Evolutionary conservation across 37 sponge, comb jelly and placozoan species (phyloP), one percentile per base, ranked within the genome.

Genomic region (Diacarnus erythraeanus): DNA sequence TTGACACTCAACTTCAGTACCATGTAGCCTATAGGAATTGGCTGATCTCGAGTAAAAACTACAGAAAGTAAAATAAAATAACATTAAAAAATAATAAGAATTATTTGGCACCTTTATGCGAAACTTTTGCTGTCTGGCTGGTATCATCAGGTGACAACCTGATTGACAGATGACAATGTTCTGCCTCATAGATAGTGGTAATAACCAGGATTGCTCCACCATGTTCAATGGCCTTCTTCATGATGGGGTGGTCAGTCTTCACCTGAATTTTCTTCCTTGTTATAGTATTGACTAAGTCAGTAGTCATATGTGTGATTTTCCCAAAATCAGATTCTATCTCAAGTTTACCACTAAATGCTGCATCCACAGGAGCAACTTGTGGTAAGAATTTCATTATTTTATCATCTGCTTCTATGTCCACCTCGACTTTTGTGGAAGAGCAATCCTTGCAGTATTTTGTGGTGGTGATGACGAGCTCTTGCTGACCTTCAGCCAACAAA

Each of bases 121-220:
- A 33, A 47, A 57, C 59, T 57, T 47, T n/a, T 42, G 29, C 33
- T 38, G 63, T 20, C 27, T 5, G 1, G 64, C 25, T 29, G 42
- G 35, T 74, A 3, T 42, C 29, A 26, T 74, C 74, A 6, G 29
- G 18, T 33, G 69, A 23, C 25, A 44, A 18, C 6, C 8, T 66
- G 26, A 83, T 58, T 10, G 68, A 22, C 9, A 84, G 18, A 69
- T 70, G 57, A 26, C 57, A 70, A 18, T 39, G 77, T 44, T 82
- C 83, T 0, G 87, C 61, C 18, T 69, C 38, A 69, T 86, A 91
- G 43, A 91, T 9, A 25, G 74, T 31, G 0, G 86, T 61, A 0
- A 91, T 74, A n/a, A 91, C 86, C 58, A 91, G 86, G 43, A 91
- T 18, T 10, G 66, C 39, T 5, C 58, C 36, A 0, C 87, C 87